Base-by-base conservation (phyloP, 2,888 invertebrate species). In the Tetranychus truncatus region DNA sequence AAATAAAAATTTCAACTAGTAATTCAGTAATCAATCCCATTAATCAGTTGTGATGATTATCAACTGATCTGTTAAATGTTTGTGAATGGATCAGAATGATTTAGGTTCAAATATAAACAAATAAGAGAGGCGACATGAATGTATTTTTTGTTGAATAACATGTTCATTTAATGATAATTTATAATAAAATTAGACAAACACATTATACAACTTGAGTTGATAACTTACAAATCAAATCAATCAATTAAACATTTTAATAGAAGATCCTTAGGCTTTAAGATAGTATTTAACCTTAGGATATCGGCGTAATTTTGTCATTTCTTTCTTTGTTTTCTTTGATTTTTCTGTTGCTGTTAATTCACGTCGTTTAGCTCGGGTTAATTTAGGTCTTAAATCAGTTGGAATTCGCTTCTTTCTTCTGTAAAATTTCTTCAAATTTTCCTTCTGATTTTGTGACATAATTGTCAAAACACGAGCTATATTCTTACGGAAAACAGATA, bases 391-490 rank as follows among this genome's bases (percentile, higher is more conserved):
- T 21, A 74, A 20, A 46, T 74, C 74, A 44, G 15, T 74, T 9
- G 74, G 97, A 88, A 93, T 95, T 87, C 90, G 94, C 44, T 74
- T 74, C 85, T 96, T 96, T 83, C 90, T 85, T 84, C 91, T 92
- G 85, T 95, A 97, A 80, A 95, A 88, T 82, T 95, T 92, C 77
- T 95, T 87, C 80, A 99, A 86, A 83, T 97, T 97, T 80, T 95
- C 94, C 86, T 97, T 99, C 85, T 96, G 96, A 83, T 95, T 96
- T 84, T 97, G 96, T 84, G 95, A 91, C 24, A 97, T 96, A 80
- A 99, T 95, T 85, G 97, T 99, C 84, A 94, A 90, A 75, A 97
- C 95, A 80, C 97, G 88, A 72, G 97, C 96, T 81, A 99, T 95
- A 15, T 96, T 95, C 86, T 99, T 99, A 78, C 97, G 88, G 6